Evolutionary conservation across 2,888 invertebrate genomes (phyloP).

Genomic region (Athripsodes cinereus): DNA sequence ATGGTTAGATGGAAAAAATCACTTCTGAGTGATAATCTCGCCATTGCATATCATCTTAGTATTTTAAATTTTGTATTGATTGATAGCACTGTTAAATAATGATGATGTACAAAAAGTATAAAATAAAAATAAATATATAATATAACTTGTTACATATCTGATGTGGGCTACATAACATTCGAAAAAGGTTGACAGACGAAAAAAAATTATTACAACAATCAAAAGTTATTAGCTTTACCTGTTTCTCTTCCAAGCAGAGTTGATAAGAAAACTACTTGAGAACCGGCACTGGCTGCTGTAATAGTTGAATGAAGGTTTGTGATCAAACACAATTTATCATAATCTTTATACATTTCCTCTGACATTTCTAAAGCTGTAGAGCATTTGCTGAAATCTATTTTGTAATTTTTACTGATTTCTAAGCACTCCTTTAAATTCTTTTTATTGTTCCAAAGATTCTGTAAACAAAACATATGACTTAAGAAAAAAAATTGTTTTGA

Average conservation of each 20-base stretch:
- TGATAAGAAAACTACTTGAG: conserved; percentile 51
- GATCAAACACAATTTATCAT: conserved; percentile 32
- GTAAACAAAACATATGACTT: conserved; percentile 18
- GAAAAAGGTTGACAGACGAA: too few relatives aligned
- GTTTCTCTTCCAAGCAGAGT: conserved; percentile 46
- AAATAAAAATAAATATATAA: too few relatives aligned
- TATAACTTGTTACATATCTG: too few relatives aligned
- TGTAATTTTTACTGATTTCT: conserved; percentile 34
- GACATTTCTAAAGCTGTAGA: conserved; percentile 34
- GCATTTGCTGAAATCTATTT: conserved; percentile 33
- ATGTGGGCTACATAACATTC: too few relatives aligned
- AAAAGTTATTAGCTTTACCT: too few relatives aligned
- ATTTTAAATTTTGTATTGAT: too few relatives aligned
- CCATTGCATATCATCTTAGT: too few relatives aligned
- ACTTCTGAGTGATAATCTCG: too few relatives aligned
- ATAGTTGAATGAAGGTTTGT: conserved; percentile 40
- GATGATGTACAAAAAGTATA: too few relatives aligned
- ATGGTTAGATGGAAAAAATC: too few relatives aligned
- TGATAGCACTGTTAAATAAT: too few relatives aligned
- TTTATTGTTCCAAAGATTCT: conserved; percentile 36
- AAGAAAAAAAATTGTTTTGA: not conserved
- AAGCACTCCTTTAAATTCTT: conserved; percentile 33
- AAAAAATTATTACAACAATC: too few relatives aligned
- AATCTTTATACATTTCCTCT: conserved; percentile 33
- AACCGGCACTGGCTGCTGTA: conserved; percentile 45